Evolutionary conservation across 2,797 vertebrate species (phyloP).

Genomic region (Fundulus diaphanus): DNA sequence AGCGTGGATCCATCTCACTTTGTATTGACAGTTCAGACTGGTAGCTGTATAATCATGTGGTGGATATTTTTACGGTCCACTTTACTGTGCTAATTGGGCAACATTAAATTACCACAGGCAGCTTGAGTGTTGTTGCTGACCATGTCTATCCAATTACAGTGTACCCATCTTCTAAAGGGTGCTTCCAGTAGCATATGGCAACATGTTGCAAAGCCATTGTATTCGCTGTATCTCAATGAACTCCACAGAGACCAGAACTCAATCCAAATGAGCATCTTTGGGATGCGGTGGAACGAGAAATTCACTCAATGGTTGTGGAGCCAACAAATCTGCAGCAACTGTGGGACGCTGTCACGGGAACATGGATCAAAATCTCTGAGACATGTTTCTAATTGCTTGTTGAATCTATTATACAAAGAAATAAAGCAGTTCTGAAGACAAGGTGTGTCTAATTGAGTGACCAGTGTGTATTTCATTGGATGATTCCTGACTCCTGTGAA

Average conservation of each 20-base stretch:
- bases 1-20: neutral
- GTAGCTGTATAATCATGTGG: neutral
- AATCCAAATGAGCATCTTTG: neutral
- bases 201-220: neutral
- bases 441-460: neutral
- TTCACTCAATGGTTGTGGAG: no score
- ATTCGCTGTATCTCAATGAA: neutral
- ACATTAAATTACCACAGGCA: neutral
- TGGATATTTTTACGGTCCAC: neutral
- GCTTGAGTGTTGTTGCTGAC: neutral
- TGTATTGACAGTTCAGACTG: neutral
- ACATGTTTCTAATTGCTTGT: neutral
- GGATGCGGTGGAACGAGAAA: no score
- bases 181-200: neutral
- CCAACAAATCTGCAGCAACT: neutral
- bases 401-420: neutral
- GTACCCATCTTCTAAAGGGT: neutral
- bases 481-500: neutral
- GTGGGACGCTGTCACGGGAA: neutral
- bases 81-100: neutral
- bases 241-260: neutral
- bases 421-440: neutral
- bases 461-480: neutral
- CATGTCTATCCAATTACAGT: neutral
- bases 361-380: neutral